These are phyloP conservation scores for Toxotes jaculatrix DNA, from an alignment of 2,113 vertebrate genomes.

Conservation along the genomic window DNA sequence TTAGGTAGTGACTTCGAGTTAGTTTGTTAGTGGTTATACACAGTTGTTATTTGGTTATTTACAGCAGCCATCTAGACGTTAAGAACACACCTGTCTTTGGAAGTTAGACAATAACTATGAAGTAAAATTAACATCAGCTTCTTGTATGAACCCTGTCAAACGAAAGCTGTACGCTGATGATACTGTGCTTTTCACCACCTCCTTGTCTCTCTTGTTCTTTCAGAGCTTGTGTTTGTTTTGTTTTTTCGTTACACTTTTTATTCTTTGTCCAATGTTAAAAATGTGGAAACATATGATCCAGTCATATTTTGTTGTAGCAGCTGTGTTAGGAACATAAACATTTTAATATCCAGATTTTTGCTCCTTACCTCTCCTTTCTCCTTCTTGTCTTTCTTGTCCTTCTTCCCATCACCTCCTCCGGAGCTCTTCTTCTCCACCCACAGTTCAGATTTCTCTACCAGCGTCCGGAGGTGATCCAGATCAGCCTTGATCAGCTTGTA, in stretches of 20 bases:
- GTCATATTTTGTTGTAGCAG: too few relatives aligned
- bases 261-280: too few relatives aligned
- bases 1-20: background rate
- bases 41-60: background rate
- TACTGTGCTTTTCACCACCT: background rate
- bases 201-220: background rate
- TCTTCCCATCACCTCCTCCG: conserved; percentile 84
- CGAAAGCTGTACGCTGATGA: conserved; percentile 47
- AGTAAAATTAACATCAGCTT: background rate
- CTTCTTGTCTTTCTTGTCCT: conserved; percentile 77
- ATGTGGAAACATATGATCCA: background rate
- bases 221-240: too few relatives aligned
- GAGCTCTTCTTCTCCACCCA: conserved; percentile 97
- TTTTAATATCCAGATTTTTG: background rate
- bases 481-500: conserved; percentile 96
- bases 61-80: background rate
- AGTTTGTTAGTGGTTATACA: background rate
- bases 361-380: conserved; percentile 71
- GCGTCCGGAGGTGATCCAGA: conserved; percentile 93
- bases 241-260: too few relatives aligned
- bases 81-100: background rate
- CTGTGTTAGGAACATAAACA: background rate
- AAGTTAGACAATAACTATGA: background rate
- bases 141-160: background rate
- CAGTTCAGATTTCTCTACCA: conserved; percentile 98